These are phyloP conservation scores for Sminthurinus aureus DNA, from an alignment of 2,888 invertebrate genomes.

Conservation along the genomic window DNA sequence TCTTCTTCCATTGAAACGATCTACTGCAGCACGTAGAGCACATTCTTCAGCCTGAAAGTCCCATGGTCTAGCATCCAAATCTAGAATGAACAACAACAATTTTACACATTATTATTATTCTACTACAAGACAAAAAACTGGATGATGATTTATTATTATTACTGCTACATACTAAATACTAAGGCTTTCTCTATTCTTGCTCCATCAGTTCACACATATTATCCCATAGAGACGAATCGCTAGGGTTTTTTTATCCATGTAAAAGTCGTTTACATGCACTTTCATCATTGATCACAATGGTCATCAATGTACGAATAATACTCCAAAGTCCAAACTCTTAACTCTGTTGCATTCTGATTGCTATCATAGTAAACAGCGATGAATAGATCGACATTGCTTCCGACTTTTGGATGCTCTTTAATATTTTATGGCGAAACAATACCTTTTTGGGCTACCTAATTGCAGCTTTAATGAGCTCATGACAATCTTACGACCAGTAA, in stretches of 20 bases:
- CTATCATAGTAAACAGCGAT: neutral
- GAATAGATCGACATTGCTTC: neutral
- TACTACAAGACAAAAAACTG: too few relatives aligned
- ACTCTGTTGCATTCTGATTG: neutral
- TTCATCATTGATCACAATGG: too few relatives aligned
- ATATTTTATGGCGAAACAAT: neutral
- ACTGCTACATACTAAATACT: too few relatives aligned
- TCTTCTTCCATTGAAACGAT: slow-evolving; percentile 92
- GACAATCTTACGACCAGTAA: neutral
- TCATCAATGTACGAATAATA: too few relatives aligned
- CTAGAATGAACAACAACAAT: slow-evolving; percentile 63
- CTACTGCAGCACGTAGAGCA: slow-evolving; percentile 89
- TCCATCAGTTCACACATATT: too few relatives aligned
- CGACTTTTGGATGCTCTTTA: neutral
- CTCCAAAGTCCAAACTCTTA: too few relatives aligned
- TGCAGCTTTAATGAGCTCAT: neutral
- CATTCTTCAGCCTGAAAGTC: slow-evolving; percentile 98
- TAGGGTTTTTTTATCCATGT: too few relatives aligned
- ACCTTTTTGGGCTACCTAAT: neutral
- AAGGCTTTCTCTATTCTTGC: too few relatives aligned
- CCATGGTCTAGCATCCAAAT: slow-evolving; percentile 97
- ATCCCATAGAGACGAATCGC: too few relatives aligned
- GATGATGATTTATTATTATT: too few relatives aligned
- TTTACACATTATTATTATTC: too few relatives aligned
- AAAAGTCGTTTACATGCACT: too few relatives aligned